Evolutionary conservation across 53 echinoderm and acorn worm species (phyloP).

Genomic region (Paracentrotus lividus): DNA sequence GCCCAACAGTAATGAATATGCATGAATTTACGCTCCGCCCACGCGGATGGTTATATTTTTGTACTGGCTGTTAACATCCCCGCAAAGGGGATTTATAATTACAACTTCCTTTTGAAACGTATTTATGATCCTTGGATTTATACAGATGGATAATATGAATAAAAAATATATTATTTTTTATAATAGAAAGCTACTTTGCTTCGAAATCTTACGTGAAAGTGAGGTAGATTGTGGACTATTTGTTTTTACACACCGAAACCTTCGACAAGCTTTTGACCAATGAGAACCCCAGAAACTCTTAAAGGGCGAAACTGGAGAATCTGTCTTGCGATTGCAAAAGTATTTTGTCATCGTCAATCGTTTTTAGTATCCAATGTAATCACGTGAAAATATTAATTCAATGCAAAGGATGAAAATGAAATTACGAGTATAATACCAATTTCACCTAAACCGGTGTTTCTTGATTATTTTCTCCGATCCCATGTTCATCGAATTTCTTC

Average conservation of each 20-base stretch:
- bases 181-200: background rate
- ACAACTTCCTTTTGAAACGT: background rate
- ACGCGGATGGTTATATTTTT: constrained; percentile 23
- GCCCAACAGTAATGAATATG: constrained; percentile 41
- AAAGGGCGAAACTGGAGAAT: background rate
- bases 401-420: too few relatives aligned
- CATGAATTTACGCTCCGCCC: constrained; percentile 45
- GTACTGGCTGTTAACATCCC: background rate
- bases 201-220: background rate
- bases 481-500: too few relatives aligned
- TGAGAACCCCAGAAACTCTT: background rate
- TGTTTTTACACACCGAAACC: background rate
- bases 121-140: background rate
- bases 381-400: background rate
- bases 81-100: background rate
- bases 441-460: too few relatives aligned
- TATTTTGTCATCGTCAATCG: background rate
- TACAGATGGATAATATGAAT: too few relatives aligned
- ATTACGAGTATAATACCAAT: too few relatives aligned
- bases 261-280: constrained; percentile 11
- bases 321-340: background rate
- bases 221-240: background rate
- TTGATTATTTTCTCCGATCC: too few relatives aligned
- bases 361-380: background rate
- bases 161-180: background rate